Percentiles rank a stretch among this genome's conserved stretches.
phyloP scores from a whole-genome alignment of 2,797 vertebrate species.

The Gambusia yucatana region DNA sequence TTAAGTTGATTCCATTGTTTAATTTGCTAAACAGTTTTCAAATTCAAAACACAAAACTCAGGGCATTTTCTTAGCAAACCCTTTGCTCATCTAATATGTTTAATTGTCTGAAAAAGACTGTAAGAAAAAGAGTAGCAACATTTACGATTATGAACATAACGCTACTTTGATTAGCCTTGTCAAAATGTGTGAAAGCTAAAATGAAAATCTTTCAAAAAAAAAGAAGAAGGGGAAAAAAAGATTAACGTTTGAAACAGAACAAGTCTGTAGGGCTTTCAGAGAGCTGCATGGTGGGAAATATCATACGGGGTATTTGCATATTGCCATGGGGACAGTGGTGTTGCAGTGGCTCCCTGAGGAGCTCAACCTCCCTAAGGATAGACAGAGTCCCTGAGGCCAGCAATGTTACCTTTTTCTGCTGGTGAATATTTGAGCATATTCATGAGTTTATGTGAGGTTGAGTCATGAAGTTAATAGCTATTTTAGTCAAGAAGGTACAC shows the following conservation, averaged over 20 bases:
- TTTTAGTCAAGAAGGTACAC: slow-evolving; percentile 41
- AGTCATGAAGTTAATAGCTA: slow-evolving; percentile 42
- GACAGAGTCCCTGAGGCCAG: slow-evolving; percentile 69
- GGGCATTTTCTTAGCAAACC: slow-evolving; percentile 26
- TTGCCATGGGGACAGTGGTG: slow-evolving; percentile 74
- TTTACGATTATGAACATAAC: slow-evolving; percentile 33
- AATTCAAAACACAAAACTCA: background rate
- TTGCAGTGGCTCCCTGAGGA: slow-evolving; percentile 66
- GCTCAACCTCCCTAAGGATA: slow-evolving; percentile 63
- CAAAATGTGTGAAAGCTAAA: slow-evolving; percentile 50
- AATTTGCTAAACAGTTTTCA: slow-evolving; percentile 20
- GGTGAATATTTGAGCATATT: slow-evolving; percentile 30
- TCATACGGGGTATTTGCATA: slow-evolving; percentile 74
- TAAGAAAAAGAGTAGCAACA: slow-evolving; percentile 27
- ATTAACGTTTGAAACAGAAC: slow-evolving; percentile 62
- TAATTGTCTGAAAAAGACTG: slow-evolving; percentile 4
- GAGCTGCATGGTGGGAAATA: slow-evolving; percentile 69
- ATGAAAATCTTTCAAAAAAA: slow-evolving; percentile 47
- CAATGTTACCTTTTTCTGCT: slow-evolving; percentile 47
- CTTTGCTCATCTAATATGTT: slow-evolving; percentile 16
- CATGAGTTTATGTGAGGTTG: slow-evolving; percentile 30
- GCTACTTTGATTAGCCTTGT: slow-evolving; percentile 59
- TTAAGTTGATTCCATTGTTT: background rate
- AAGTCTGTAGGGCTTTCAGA: slow-evolving; percentile 59
- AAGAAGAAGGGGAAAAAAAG: slow-evolving; percentile 25